These are phyloP conservation scores for Hydropsyche betteni DNA, from an alignment of 2,888 invertebrate genomes.

Conservation along the genomic window DNA sequence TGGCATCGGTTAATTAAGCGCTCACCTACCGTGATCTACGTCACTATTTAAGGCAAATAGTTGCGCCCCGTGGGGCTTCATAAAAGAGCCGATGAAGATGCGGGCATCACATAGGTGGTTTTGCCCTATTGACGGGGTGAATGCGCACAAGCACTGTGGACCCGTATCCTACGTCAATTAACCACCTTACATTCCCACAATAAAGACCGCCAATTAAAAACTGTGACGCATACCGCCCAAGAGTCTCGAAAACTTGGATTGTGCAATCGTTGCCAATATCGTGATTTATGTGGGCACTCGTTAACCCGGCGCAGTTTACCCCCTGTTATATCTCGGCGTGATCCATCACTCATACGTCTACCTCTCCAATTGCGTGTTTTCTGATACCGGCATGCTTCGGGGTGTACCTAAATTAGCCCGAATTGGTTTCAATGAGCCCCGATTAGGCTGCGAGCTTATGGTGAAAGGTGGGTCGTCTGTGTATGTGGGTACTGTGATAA, in stretches of 20 bases:
- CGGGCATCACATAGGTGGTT: constrained; percentile 47
- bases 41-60: constrained; percentile 12
- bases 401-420: constrained; percentile 49
- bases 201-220: constrained; percentile 36
- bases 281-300: constrained; percentile 34
- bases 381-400: constrained; percentile 42
- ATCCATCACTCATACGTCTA: constrained; percentile 49
- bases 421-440: constrained; percentile 51
- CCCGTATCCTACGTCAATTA: constrained; percentile 47
- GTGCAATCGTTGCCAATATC: background rate
- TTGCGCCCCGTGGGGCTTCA: constrained; percentile 14
- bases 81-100: constrained; percentile 40
- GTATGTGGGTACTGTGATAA: constrained; percentile 29
- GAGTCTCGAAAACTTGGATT: background rate
- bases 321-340: constrained; percentile 43
- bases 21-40: constrained; percentile 38
- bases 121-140: constrained; percentile 45
- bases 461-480: background rate
- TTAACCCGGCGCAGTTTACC: constrained; percentile 40
- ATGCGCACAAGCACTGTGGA: background rate
- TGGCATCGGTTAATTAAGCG: constrained; percentile 37
- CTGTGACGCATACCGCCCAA: background rate
- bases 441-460: constrained; percentile 45
- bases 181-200: constrained; percentile 44
- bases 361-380: constrained; percentile 45